Evolutionary conservation across 2,113 vertebrate species (phyloP), one percentile per base, ranked within the genome.

Genomic region (Istiophorus platypterus): DNA sequence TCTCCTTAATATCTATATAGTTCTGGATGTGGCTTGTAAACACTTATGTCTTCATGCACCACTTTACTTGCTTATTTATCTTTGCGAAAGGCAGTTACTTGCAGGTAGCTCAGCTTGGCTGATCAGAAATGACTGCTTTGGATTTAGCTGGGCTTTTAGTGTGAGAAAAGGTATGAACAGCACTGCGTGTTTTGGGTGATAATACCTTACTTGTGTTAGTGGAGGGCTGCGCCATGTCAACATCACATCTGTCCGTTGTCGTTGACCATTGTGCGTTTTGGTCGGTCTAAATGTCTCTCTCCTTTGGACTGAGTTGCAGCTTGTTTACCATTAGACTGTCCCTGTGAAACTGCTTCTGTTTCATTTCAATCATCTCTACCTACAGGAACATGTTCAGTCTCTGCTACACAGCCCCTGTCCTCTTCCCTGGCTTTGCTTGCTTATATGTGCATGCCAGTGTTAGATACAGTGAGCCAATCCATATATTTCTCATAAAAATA

Each of bases 341-440:
- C 51, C 37, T 52, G 45, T 72, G 29, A 64, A 64, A 29, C 57
- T 39, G 51, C 31, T 80, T 77, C 68, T 42, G 47, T 87, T 81
- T 89, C 85, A 86, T 84, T 78, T 91, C 70, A 83, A 22, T 76
- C 81, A 85, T 81, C 45, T 84, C 72, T 70, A 62, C 66, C 72
- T 45, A n/a, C 41, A 82, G 37, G 27, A 85, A 63, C 79, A 78
- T 72, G 26, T 67, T 79, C 61, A 66, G 66, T 42, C 61, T 72
- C 70, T 66, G 75, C 74, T 52, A 24, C 69, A 31, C 83, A 82
- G 73, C 85, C 61, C 56, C 85, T 79, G 79, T 82, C 84, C 52
- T 83, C 61, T 78, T 69, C 65, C 73, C 71, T 88, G 78, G 92
- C 88, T 91, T 94, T 87, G 88, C 94, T 93, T 94, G 86, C 85